These are phyloP conservation scores for Takifugu rubripes DNA, from an alignment of 2,797 vertebrate genomes.

Conservation along the genomic window DNA sequence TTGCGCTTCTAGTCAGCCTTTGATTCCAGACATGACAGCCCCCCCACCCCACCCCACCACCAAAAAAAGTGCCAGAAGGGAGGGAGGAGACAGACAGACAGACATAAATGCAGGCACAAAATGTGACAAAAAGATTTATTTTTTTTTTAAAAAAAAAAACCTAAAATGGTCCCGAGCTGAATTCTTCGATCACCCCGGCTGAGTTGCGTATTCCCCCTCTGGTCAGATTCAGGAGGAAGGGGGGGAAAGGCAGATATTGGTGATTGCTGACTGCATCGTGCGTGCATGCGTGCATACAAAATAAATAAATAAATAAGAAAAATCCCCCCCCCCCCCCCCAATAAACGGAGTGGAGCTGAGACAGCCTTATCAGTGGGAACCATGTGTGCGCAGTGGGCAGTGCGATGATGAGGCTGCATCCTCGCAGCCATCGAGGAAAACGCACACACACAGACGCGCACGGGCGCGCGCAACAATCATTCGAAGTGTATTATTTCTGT, in stretches of 20 bases:
- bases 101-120: slow-evolving; percentile 14
- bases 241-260: slow-evolving; percentile 1
- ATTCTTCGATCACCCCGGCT: slow-evolving; percentile 4
- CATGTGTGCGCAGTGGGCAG: slow-evolving; percentile 3
- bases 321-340: no score
- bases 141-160: slow-evolving; percentile 5
- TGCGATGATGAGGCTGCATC: slow-evolving; percentile 1
- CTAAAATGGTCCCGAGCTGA: slow-evolving; percentile 4
- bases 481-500: slow-evolving; percentile 43
- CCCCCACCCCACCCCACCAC: background rate
- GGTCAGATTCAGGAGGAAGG: slow-evolving; percentile 3
- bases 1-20: slow-evolving; percentile 10
- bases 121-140: slow-evolving; percentile 18
- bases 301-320: background rate
- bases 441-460: no score
- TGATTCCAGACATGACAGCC: slow-evolving; percentile 41
- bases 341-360: background rate
- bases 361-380: slow-evolving; percentile 1
- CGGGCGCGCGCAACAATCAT: background rate
- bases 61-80: background rate
- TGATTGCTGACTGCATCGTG: slow-evolving; percentile 22
- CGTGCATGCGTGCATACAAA: slow-evolving; percentile 29
- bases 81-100: slow-evolving; percentile 6
- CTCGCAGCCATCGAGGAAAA: slow-evolving; percentile 1
- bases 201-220: slow-evolving; percentile 9